Percentiles rank a stretch among this genome's conserved stretches.
phyloP scores from a whole-genome alignment of 2,888 invertebrate genomes.

The Coenonympha glycerion region DNA sequence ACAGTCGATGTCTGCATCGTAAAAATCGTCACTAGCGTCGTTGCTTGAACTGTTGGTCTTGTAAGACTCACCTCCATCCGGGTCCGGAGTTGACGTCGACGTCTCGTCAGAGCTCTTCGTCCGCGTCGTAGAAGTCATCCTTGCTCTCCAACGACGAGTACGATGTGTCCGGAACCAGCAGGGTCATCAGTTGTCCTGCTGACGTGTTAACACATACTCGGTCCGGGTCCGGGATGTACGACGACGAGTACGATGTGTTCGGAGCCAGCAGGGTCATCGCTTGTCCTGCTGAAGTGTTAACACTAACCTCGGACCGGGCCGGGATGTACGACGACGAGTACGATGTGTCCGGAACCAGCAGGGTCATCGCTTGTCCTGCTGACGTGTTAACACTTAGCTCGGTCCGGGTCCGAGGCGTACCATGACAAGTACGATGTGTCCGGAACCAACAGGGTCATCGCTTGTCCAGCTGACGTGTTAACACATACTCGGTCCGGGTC shows the following conservation, averaged over 20 bases:
- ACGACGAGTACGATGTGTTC: constrained; percentile 93
- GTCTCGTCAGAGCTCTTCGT: too few species aligned
- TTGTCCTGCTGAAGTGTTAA: constrained; percentile 50
- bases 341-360: constrained; percentile 94
- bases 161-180: constrained; percentile 95
- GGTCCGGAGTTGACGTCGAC: too few species aligned
- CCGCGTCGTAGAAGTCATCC: too few species aligned
- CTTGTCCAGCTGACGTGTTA: too few species aligned
- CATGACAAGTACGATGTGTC: constrained; percentile 89
- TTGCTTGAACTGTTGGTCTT: too few species aligned
- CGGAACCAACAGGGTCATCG: too few species aligned
- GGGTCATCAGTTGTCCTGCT: too few species aligned
- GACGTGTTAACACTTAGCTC: constrained; percentile 57
- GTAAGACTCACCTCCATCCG: too few species aligned
- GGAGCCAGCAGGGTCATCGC: constrained; percentile 86
- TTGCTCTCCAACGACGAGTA: too few species aligned
- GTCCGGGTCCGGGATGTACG: constrained; percentile 39
- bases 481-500: constrained; percentile 58
- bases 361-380: too few species aligned
- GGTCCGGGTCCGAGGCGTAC: constrained; percentile 78
- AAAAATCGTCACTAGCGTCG: too few species aligned
- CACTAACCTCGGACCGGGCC: constrained; percentile 62
- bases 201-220: constrained; percentile 51
- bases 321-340: constrained; percentile 95
- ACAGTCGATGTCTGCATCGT: too few species aligned